Evolutionary conservation across 1,140 invertebrate genomes (phyloP), one percentile per base, ranked within the genome.

Genomic region (Augochlora pura): DNA sequence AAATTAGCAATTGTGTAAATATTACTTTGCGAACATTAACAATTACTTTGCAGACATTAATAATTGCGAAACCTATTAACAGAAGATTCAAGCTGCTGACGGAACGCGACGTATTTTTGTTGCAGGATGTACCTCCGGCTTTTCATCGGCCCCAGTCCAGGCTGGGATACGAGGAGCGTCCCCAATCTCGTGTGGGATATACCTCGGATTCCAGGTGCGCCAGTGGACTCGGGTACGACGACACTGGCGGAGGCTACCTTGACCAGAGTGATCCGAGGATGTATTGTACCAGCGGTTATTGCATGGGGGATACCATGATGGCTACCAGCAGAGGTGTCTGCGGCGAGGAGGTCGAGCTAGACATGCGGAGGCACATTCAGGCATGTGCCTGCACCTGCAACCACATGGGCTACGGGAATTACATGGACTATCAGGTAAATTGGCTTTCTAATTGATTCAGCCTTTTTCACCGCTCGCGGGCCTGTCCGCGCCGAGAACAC

Each of bases 321-420:
- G 91, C 91, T 65, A 91, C 86, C 77, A 88, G 87, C 63, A 90
- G 91, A 74, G 92, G 92, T 46, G 86, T 93, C 80, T 92, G 93
- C 72, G 91, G 93, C 52, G 93, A 94, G 88, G 94, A 95, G 80
- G 92, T 95, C 72, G 95, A 96, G 88, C 93, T 95, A 69, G 96
- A 97, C 93, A 95, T 97, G 91, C 94, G 96, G 89, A 95, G 96
- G 92, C 97, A 97, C 94, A 97, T 97, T 91, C 96, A 97, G 92
- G 95, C 95, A 88, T 97, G 97, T 92, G 95, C 96, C 77, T 97
- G 97, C 93, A 96, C 96, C 86, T 97, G 97, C 94, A 96, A 97
- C 94, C 97, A 97, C 94, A 97, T 97, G 96, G 97, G 97, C 90
- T 97, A 97, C 92, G 97, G 97, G 83, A 97, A 97, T 94, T 97